phyloP scores from a whole-genome alignment of 1,140 invertebrate species.

The Subanguina moxae region DNA sequence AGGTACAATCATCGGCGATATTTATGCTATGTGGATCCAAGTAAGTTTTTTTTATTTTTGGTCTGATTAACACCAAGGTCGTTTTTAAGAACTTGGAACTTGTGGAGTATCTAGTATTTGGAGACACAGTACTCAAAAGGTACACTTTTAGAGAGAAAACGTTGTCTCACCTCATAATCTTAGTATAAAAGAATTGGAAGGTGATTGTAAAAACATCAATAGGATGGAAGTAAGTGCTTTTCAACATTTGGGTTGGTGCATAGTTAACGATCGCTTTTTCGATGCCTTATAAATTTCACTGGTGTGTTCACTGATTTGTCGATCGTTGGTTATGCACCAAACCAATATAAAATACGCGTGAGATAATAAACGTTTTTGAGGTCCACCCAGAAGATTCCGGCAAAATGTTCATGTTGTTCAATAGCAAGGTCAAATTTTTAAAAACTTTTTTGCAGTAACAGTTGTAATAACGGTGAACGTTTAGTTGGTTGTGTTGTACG shows the following conservation, averaged over 20 bases:
- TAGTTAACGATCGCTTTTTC: too few relatives aligned
- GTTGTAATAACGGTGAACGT: constrained; percentile 13
- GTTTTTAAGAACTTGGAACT: constrained; percentile 15
- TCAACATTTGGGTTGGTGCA: too few relatives aligned
- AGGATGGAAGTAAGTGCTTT: too few relatives aligned
- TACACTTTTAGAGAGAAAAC: not conserved
- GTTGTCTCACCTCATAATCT: too few relatives aligned
- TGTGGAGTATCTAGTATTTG: constrained; percentile 24
- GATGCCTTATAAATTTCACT: too few relatives aligned
- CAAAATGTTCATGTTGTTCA: constrained; percentile 26
- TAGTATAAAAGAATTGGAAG: too few relatives aligned
- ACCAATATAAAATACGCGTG: too few relatives aligned
- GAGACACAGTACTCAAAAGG: constrained; percentile 11
- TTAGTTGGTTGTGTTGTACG: not conserved
- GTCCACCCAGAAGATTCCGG: constrained; percentile 9
- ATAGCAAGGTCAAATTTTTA: constrained; percentile 13
- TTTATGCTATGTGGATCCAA: constrained; percentile 19
- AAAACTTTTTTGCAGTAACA: not conserved
- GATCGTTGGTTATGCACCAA: too few relatives aligned
- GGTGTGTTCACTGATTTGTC: too few relatives aligned
- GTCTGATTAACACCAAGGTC: too few relatives aligned
- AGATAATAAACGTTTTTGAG: not conserved
- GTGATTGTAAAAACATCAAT: too few relatives aligned
- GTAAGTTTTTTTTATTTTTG: too few relatives aligned
- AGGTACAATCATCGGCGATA: constrained; percentile 32